Percentiles rank a stretch among this genome's conserved stretches.
Conservation (phyloP, 2,797 vertebrate genomes). For the Chaenodraco wilsoni region DNA sequence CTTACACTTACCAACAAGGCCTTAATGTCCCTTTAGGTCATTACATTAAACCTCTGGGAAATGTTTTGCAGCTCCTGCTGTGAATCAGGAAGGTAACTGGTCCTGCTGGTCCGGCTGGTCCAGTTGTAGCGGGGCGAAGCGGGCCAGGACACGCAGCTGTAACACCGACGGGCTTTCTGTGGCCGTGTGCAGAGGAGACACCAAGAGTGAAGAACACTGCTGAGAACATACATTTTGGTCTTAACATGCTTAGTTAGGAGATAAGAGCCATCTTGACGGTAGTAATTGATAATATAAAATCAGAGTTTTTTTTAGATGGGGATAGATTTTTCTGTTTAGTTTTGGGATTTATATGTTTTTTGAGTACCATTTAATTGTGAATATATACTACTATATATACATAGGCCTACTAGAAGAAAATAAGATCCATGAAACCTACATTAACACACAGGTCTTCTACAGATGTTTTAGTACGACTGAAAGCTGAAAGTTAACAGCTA, state of each 20-base stretch:
- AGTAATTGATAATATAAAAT: not conserved
- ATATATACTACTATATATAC: not conserved
- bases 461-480: not conserved
- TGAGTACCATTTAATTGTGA: not conserved
- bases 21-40: not conserved
- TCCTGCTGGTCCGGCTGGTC: constrained; percentile 76
- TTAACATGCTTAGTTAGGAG: not conserved
- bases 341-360: not conserved
- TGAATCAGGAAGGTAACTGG: constrained; percentile 73
- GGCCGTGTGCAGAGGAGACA: constrained; percentile 80
- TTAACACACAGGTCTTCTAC: not conserved
- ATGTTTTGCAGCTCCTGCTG: constrained; percentile 35
- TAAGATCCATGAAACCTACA: not conserved
- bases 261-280: constrained; percentile 32
- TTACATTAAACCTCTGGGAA: not conserved
- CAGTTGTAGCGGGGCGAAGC: constrained; percentile 65
- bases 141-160: constrained; percentile 72
- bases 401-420: not conserved
- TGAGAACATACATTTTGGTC: constrained; percentile 31
- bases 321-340: not conserved
- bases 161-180: constrained; percentile 55
- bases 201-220: constrained; percentile 67
- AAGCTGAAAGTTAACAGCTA: not conserved
- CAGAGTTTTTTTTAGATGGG: not conserved
- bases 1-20: not conserved